Conservation (phyloP, 2,888 invertebrate species). For the Drosophila rellima region DNA sequence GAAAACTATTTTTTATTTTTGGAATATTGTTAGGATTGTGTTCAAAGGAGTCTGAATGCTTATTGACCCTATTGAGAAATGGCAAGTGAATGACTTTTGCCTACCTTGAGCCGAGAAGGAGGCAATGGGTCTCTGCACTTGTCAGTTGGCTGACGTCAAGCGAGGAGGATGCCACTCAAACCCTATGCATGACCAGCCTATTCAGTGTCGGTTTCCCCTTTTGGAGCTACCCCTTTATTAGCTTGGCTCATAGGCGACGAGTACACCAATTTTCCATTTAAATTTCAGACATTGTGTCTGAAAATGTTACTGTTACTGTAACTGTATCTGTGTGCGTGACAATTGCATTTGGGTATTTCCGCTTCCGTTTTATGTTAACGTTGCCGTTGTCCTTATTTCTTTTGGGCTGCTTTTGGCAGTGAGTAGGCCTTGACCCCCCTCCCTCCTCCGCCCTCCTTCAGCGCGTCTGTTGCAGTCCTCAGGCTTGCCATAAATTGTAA, state of each 20-base stretch:
- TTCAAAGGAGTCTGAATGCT: not conserved
- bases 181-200: conserved; percentile 52
- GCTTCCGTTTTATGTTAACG: conserved; percentile 42
- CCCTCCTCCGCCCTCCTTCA: too few species aligned
- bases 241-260: conserved; percentile 33
- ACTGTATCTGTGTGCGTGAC: conserved; percentile 40
- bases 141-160: conserved; percentile 40
- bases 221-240: conserved; percentile 51
- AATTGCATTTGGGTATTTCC: conserved; percentile 69
- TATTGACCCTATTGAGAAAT: conserved; percentile 10
- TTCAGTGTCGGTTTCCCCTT: conserved; percentile 46
- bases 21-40: not conserved
- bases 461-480: not conserved
- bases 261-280: conserved; percentile 69
- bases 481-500: conserved; percentile 60
- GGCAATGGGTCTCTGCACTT: conserved; percentile 25
- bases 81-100: conserved; percentile 20
- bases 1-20: not conserved
- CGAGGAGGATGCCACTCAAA: conserved; percentile 22
- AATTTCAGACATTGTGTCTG: conserved; percentile 45
- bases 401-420: conserved; percentile 53
- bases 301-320: conserved; percentile 14
- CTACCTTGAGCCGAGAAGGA: conserved; percentile 25
- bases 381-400: conserved; percentile 43
- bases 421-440: conserved; percentile 46